These are phyloP conservation scores for Antigone vipio DNA, from an alignment of 2,113 vertebrate species.

Conservation along the genomic window DNA sequence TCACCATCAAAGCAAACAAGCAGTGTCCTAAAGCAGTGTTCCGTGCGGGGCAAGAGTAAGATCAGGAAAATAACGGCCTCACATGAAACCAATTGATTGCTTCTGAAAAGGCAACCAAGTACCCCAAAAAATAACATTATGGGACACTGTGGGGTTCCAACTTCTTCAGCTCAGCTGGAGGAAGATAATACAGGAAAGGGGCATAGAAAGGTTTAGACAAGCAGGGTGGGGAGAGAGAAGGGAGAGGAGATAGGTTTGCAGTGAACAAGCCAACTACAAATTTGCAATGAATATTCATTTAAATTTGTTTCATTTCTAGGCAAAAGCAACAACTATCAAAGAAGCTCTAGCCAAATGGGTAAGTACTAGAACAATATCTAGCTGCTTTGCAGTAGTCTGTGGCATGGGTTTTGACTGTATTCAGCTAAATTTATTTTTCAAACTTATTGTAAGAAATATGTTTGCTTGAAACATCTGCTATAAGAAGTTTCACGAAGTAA, in stretches of 20 bases:
- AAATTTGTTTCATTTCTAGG: constrained; percentile 73
- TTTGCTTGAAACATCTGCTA: not conserved
- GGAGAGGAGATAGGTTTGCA: not conserved
- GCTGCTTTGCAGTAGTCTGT: not conserved
- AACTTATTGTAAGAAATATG: not conserved
- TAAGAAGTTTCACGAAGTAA: not conserved
- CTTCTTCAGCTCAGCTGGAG: not conserved
- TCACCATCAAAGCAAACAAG: not conserved
- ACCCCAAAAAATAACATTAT: not conserved
- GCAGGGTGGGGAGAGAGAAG: not conserved
- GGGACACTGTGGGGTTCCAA: not conserved
- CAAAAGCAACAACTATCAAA: constrained; percentile 92
- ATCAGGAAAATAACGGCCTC: not conserved
- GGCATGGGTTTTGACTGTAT: not conserved
- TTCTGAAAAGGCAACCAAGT: not conserved
- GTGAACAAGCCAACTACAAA: not conserved
- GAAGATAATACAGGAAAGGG: not conserved
- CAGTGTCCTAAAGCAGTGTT: not conserved
- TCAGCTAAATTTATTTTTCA: not conserved
- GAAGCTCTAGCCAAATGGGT: constrained; percentile 93
- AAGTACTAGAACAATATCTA: constrained; percentile 60
- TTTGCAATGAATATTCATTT: not conserved
- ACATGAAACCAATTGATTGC: not conserved
- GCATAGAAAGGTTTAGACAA: not conserved
- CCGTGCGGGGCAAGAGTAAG: not conserved